Base-by-base conservation (phyloP, 1,140 invertebrate genomes). In the Physella acuta region DNA sequence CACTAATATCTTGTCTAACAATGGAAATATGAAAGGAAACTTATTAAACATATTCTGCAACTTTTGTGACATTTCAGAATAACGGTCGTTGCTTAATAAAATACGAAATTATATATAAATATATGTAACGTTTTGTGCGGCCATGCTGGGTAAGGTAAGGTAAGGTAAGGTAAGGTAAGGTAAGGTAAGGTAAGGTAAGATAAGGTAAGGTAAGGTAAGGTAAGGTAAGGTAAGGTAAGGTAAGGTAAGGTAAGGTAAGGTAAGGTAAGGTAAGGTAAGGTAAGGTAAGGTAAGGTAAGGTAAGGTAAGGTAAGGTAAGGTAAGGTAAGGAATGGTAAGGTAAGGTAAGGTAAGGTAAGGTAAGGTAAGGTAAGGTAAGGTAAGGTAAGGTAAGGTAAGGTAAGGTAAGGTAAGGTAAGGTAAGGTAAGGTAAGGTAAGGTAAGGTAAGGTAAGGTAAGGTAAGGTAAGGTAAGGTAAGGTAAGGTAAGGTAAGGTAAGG, bases 361-460 rank as follows among this genome's bases (percentile, higher is more conserved):
- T 14, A 49, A 49, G 44, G 11, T 14, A 33, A 33, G 26, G n/a
- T 28, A 33, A 31, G 20, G n/a, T 28, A 31, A 31, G 20, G 5
- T 20, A 37, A 39, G n/a, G 8, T 37, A 37, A 37, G n/a, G 37
- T 63, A 39, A 44, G 37, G 3, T 63, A 31, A 63, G 61, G 33
- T 63, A 39, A 44, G 33, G 33, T 63, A 39, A 63, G 61, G 24
- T 33, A 60, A n/a, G n/a, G n/a, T n/a, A n/a, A n/a, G n/a, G n/a
- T n/a, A n/a, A n/a, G n/a, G n/a, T n/a, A n/a, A n/a, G n/a, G n/a
- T n/a, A n/a, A n/a, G n/a, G n/a, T n/a, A n/a, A n/a, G n/a, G n/a
- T n/a, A n/a, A n/a, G n/a, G n/a, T n/a, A n/a, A n/a, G n/a, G n/a
- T n/a, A n/a, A n/a, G n/a, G n/a, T n/a, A n/a, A n/a, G n/a, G n/a